Percentiles rank a stretch among this genome's conserved stretches.
These are phyloP conservation scores for Butorides virescens DNA, from an alignment of 2,113 vertebrate genomes.

Conservation along the genomic window DNA sequence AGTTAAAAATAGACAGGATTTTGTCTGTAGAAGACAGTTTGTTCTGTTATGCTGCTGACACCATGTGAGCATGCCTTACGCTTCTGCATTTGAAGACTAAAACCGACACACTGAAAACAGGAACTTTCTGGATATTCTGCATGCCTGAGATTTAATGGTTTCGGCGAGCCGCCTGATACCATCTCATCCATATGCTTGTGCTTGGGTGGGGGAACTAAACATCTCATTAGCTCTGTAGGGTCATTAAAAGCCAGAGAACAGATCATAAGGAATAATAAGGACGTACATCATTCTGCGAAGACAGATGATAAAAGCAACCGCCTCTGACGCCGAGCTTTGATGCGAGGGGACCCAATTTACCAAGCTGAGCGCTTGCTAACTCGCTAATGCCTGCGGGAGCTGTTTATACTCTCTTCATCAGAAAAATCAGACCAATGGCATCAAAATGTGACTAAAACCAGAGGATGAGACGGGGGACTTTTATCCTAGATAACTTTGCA, in stretches of 20 bases:
- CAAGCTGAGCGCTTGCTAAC: background rate
- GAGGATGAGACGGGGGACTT: background rate
- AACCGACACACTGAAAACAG: background rate
- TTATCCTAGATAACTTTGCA: conserved; percentile 2
- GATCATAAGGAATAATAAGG: conserved; percentile 17
- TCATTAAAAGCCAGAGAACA: background rate
- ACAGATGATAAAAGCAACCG: background rate
- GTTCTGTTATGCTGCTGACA: conserved; percentile 6
- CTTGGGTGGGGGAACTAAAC: background rate
- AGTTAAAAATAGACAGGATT: conserved; percentile 43
- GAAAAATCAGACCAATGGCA: background rate
- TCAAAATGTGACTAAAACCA: background rate
- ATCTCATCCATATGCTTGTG: background rate
- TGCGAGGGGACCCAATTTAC: background rate
- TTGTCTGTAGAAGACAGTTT: conserved; percentile 13
- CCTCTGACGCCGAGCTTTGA: background rate
- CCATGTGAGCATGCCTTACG: background rate
- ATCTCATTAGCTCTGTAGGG: background rate
- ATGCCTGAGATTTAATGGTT: background rate
- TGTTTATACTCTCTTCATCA: background rate
- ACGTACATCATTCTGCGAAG: background rate
- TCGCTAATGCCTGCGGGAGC: background rate
- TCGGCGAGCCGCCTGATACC: background rate
- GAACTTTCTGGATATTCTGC: conserved; percentile 22
- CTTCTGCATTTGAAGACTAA: conserved; percentile 30